These are phyloP conservation scores for Acyrthosiphon pisum DNA, from an alignment of 1,140 invertebrate species.

Conservation along the genomic window DNA sequence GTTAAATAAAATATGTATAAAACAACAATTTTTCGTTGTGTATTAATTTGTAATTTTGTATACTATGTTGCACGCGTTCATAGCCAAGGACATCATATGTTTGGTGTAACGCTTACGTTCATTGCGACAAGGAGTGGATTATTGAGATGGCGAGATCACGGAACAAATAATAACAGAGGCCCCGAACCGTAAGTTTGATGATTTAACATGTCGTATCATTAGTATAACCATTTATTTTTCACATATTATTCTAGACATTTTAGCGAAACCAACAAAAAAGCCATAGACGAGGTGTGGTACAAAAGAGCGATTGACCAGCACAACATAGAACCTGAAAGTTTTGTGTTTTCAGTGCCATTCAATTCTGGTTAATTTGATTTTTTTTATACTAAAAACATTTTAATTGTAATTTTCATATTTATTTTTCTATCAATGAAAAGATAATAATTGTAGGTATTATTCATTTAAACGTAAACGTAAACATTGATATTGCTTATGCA, in stretches of 20 bases:
- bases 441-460: not conserved
- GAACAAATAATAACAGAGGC: slow-evolving; percentile 29
- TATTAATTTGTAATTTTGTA: slow-evolving; percentile 30
- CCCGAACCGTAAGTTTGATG: slow-evolving; percentile 52
- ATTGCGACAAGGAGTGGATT: slow-evolving; percentile 89
- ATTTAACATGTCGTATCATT: not conserved
- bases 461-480: not conserved
- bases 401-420: not conserved
- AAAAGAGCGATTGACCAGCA: slow-evolving; percentile 91
- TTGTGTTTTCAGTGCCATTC: slow-evolving; percentile 91
- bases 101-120: slow-evolving; percentile 82
- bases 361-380: slow-evolving; percentile 70
- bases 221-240: not conserved
- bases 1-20: slow-evolving; percentile 24
- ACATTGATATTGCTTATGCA: not conserved
- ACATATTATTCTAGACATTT: slow-evolving; percentile 70
- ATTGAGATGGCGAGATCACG: slow-evolving; percentile 82
- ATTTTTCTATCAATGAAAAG: not conserved
- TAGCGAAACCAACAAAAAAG: slow-evolving; percentile 78
- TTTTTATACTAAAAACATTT: not conserved
- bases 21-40: not conserved
- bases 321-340: slow-evolving; percentile 82
- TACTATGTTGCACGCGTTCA: slow-evolving; percentile 61
- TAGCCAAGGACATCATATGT: slow-evolving; percentile 86
- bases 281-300: slow-evolving; percentile 92